phyloP scores from a whole-genome alignment of 2,888 invertebrate species.

The Tuta absoluta region DNA sequence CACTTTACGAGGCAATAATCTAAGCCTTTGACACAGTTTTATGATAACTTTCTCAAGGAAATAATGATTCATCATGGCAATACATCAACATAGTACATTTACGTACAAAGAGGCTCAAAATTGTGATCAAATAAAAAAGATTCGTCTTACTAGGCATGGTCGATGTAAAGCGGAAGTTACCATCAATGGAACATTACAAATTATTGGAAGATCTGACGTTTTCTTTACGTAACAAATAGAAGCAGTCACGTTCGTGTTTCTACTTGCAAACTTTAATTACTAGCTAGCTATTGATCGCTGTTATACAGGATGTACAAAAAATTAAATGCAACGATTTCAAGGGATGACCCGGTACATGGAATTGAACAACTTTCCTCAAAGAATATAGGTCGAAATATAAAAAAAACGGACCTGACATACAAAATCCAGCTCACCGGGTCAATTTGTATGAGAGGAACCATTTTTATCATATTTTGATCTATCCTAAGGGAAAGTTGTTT shows the following conservation, averaged over 20 bases:
- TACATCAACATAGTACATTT: background rate
- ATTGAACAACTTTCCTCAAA: too few relatives aligned
- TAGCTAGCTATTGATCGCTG: background rate
- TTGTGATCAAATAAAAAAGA: background rate
- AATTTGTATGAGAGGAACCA: too few relatives aligned
- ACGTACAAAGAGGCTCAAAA: background rate
- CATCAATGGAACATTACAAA: background rate
- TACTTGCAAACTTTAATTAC: conserved; percentile 9
- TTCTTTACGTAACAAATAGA: background rate
- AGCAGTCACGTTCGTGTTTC: background rate
- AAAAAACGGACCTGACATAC: too few relatives aligned
- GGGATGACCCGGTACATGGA: too few relatives aligned
- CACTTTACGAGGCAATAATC: background rate
- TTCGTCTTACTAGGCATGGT: too few relatives aligned
- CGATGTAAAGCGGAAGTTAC: background rate
- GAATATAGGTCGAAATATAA: too few relatives aligned
- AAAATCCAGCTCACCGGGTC: too few relatives aligned
- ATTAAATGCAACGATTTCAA: too few relatives aligned
- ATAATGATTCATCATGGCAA: background rate
- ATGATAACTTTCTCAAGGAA: background rate
- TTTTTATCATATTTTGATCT: too few relatives aligned
- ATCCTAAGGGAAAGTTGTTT: too few relatives aligned
- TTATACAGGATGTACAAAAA: too few relatives aligned
- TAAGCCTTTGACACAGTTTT: background rate
- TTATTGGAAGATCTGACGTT: background rate